Evolutionary conservation across 1,140 invertebrate genomes (phyloP), one percentile per base, ranked within the genome.

Genomic region (Eumaeus atala): DNA sequence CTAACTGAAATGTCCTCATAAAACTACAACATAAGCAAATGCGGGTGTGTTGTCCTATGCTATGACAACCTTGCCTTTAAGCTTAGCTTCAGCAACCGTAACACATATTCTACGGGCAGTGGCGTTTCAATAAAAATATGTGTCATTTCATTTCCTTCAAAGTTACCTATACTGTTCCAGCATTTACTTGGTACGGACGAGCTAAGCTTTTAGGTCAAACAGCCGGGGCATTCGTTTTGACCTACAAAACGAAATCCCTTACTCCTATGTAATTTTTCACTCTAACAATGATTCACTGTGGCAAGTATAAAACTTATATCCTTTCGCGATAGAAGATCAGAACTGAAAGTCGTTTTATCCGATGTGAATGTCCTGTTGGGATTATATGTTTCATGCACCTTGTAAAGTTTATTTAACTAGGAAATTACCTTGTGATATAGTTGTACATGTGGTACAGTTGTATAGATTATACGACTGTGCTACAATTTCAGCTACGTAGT

Each of bases 191-290:
- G 21, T 42, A 42, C 51, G 40, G 40, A 44, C 40, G 40, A 44
- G 40, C 40, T 44, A 44, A 53, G 51, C 51, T 53, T 53, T 53
- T 53, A 53, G 51, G 51, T 53, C 51, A 53, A 53, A 37, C 51
- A 53, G 38, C 44, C 37, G 28, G 28, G 42, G 51, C 38, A 42
- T 42, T 53, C 42, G 51, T 53, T 44, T 53, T 53, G 51, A 53
- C 51, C 51, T 53, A 53, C 38, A 53, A 51, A 53, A 53, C 40
- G 51, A 53, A 53, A 42, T 38, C 37, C 51, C 38, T 53, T 53
- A 42, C 51, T 44, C 9, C 51, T 53, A 53, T 53, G 51, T 21
- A 53, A 53, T 53, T 53, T 53, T 53, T 53, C 51, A 53, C 51
- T 53, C 12, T 53, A 33, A 42, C 38, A 42, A 53, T 53, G 40